Percentiles rank a stretch among this genome's conserved stretches.
These are phyloP conservation scores for Monodelphis domestica DNA, from an alignment of 2,797 vertebrate genomes.

Conservation along the genomic window DNA sequence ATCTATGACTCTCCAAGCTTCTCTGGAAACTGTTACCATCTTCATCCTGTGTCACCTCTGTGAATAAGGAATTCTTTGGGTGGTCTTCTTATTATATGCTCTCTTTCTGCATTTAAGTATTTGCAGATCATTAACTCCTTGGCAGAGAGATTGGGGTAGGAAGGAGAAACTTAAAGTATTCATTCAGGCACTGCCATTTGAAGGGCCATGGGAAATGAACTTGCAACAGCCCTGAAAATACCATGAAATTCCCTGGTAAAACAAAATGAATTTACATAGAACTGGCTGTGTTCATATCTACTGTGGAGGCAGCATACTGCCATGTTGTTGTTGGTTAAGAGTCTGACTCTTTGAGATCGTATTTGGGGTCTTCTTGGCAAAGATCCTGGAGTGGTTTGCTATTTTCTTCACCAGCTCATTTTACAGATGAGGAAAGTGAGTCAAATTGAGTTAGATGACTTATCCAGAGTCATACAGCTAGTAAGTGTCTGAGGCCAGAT, in stretches of 20 bases:
- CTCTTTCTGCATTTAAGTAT: neutral
- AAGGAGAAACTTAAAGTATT: neutral
- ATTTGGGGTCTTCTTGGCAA: no score
- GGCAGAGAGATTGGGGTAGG: neutral
- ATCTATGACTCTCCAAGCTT: neutral
- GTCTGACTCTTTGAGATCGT: no score
- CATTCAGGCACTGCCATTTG: neutral
- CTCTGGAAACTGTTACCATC: accelerated
- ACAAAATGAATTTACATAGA: neutral
- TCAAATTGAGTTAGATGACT: no score
- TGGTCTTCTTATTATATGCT: neutral
- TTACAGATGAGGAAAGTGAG: no score
- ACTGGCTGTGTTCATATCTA: neutral
- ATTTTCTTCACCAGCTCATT: no score
- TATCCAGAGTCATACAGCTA: no score
- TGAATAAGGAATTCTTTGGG: neutral
- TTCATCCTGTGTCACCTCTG: neutral
- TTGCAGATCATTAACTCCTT: neutral
- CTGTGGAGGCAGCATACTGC: neutral
- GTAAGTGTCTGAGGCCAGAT: no score
- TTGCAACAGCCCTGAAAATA: neutral
- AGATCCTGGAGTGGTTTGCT: no score
- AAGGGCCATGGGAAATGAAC: neutral
- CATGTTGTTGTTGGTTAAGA: no score
- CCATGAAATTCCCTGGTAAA: neutral